Percentiles rank a stretch among this genome's conserved stretches.
These are phyloP conservation scores for Halocaridina rubra DNA, from an alignment of 2,888 invertebrate species.

Conservation along the genomic window DNA sequence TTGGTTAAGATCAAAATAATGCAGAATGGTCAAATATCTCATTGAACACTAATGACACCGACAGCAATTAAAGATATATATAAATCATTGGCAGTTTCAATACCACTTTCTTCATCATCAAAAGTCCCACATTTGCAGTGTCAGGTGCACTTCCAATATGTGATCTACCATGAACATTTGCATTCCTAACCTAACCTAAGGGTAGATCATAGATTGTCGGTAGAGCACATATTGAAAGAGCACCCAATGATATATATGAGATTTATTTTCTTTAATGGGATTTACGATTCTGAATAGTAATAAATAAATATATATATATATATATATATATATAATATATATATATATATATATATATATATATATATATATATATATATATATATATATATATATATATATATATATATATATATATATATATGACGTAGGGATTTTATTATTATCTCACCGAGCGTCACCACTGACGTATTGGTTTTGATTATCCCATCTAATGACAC, in stretches of 20 bases:
- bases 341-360: neutral
- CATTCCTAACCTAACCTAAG: too few species aligned
- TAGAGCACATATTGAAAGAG: too few species aligned
- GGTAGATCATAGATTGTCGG: too few species aligned
- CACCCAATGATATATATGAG: neutral
- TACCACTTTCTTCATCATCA: neutral
- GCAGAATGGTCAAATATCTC: too few species aligned
- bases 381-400: conserved; percentile 12
- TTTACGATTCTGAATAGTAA: neutral
- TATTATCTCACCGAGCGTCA: too few species aligned
- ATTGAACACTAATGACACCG: neutral
- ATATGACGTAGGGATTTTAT: too few species aligned
- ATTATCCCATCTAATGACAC: too few species aligned
- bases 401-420: too few species aligned
- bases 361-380: conserved; percentile 20
- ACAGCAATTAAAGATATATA: neutral
- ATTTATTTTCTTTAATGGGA: neutral
- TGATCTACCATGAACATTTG: too few species aligned
- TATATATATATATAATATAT: neutral
- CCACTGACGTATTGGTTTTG: too few species aligned
- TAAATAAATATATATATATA: neutral
- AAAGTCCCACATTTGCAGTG: neutral
- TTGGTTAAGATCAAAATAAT: too few species aligned
- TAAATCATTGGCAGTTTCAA: neutral
- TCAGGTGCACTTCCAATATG: neutral